phyloP scores from a whole-genome alignment of 2,113 vertebrate genomes.

The mouse (Mus musculus) region GRCm39 chr2:25839001-25839500 shows the following conservation, averaged over 20 bases:
- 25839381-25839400: accelerated
- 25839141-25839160: not conserved
- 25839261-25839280: not conserved
- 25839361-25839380: too few species aligned
- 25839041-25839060: not conserved
- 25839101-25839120: not conserved
- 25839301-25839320: not conserved
- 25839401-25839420: not conserved
- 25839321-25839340: not conserved
- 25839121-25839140: not conserved
- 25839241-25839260: not conserved
- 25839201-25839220: not conserved
- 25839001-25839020: not conserved
- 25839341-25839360: not conserved
- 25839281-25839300: not conserved
- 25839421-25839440: not conserved
- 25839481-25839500: not conserved
- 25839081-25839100: not conserved
- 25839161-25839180: not conserved
- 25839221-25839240: too few species aligned
- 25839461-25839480: not conserved
- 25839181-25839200: not conserved
- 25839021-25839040: not conserved
- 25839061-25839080: not conserved
- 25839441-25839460: not conserved